These are phyloP conservation scores for Polyommatus icarus DNA, from an alignment of 2,888 invertebrate genomes.

Conservation along the genomic window DNA sequence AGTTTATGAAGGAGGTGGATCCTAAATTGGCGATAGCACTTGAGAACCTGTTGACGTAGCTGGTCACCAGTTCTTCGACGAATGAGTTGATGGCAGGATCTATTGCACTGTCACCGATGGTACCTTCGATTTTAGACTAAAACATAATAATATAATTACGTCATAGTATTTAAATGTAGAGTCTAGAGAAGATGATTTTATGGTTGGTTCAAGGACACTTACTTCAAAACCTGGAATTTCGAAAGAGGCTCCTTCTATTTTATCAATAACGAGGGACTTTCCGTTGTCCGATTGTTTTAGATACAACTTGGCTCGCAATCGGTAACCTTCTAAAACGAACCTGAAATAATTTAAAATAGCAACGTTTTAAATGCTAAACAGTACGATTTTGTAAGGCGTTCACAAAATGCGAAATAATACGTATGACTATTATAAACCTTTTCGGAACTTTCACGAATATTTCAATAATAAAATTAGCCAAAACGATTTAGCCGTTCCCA, in stretches of 20 bases:
- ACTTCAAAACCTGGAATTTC: constrained; percentile 60
- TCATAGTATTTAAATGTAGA: too few species aligned
- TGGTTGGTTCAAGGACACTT: constrained; percentile 33
- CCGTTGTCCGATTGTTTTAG: constrained; percentile 62
- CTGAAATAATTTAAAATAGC: constrained; percentile 49
- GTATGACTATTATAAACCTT: too few species aligned
- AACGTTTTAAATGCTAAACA: background rate
- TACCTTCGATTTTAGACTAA: constrained; percentile 65
- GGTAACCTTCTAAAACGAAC: constrained; percentile 57
- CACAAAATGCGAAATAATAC: too few species aligned
- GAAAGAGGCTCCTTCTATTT: constrained; percentile 54
- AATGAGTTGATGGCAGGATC: constrained; percentile 67
- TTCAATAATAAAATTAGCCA: too few species aligned
- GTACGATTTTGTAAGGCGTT: too few species aligned
- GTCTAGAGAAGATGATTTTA: too few species aligned
- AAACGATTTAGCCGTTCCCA: too few species aligned
- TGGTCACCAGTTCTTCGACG: constrained; percentile 62
- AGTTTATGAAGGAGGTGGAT: constrained; percentile 38
- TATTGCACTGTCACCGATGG: constrained; percentile 70
- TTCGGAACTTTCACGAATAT: too few species aligned
- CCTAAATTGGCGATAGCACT: constrained; percentile 52
- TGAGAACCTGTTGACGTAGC: constrained; percentile 65
- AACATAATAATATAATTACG: too few species aligned
- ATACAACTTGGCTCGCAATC: constrained; percentile 51
- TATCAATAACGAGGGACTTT: constrained; percentile 57